phyloP scores from a whole-genome alignment of 2,797 vertebrate species.

The Ctenochaetus hawaiiensis region DNA sequence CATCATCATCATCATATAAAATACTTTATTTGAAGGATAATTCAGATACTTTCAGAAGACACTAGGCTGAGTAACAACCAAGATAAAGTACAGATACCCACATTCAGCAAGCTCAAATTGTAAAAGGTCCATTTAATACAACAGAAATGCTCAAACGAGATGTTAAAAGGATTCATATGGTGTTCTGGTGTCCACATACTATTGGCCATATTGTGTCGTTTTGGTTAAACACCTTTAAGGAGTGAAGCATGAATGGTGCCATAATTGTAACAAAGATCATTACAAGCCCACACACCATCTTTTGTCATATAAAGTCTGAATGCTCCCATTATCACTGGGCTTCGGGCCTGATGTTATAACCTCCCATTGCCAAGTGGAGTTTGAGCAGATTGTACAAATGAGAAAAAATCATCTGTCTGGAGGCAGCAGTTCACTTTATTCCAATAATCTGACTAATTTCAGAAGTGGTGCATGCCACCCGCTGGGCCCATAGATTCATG shows the following conservation, averaged over 20 bases:
- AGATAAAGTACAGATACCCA: not conserved
- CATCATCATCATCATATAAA: not conserved
- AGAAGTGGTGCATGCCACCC: slow-evolving; percentile 66
- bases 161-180: slow-evolving; percentile 5
- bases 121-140: not conserved
- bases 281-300: slow-evolving; percentile 68
- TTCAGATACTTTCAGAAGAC: not conserved
- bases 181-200: slow-evolving; percentile 22
- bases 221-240: slow-evolving; percentile 60
- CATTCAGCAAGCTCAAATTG: not conserved
- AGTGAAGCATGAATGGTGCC: slow-evolving; percentile 63
- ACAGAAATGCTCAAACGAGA: not conserved
- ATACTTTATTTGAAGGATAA: not conserved
- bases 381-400: slow-evolving; percentile 80
- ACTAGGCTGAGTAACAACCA: not conserved
- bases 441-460: slow-evolving; percentile 74
- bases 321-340: slow-evolving; percentile 75
- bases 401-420: slow-evolving; percentile 72
- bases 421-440: slow-evolving; percentile 72
- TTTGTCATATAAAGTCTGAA: slow-evolving; percentile 78
- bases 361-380: slow-evolving; percentile 76
- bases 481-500: slow-evolving; percentile 67
- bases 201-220: slow-evolving; percentile 27
- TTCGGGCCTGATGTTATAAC: slow-evolving; percentile 79
- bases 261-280: slow-evolving; percentile 72